These are phyloP conservation scores for Euwallacea fornicatus DNA, from an alignment of 1,140 invertebrate species.

Conservation along the genomic window DNA sequence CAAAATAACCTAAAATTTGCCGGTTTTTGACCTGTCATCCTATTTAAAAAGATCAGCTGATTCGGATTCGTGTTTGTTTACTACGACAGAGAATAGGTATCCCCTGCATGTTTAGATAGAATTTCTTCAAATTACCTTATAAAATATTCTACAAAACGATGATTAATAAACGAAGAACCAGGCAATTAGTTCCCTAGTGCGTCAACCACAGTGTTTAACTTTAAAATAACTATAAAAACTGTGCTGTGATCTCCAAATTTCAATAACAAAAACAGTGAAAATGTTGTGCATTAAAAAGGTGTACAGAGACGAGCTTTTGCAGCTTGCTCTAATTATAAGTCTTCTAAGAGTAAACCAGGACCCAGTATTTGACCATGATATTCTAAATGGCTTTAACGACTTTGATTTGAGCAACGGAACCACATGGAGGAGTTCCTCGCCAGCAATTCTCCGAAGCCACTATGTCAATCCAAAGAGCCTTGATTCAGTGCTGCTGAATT, in stretches of 20 bases:
- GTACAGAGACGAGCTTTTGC: conserved; percentile 75
- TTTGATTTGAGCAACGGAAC: conserved; percentile 67
- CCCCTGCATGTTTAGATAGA: background rate
- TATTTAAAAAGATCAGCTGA: conserved; percentile 39
- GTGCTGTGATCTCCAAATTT: background rate
- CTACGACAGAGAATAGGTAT: conserved; percentile 6
- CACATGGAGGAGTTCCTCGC: conserved; percentile 62
- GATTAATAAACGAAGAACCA: conserved; percentile 18
- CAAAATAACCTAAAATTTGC: conserved; percentile 28
- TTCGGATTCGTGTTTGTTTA: conserved; percentile 36
- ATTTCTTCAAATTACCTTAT: background rate
- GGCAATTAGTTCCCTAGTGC: conserved; percentile 8
- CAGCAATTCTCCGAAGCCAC: conserved; percentile 57
- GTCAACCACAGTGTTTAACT: background rate
- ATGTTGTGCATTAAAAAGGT: conserved; percentile 77
- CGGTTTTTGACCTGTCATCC: conserved; percentile 39
- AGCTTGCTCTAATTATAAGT: conserved; percentile 76
- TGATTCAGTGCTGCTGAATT: conserved; percentile 71
- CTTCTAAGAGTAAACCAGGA: conserved; percentile 74
- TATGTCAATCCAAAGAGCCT: conserved; percentile 73
- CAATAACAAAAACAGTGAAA: conserved; percentile 25
- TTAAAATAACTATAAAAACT: conserved; percentile 1
- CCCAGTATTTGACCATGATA: conserved; percentile 63
- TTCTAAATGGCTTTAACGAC: conserved; percentile 51
- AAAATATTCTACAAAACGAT: conserved; percentile 13